phyloP scores from a whole-genome alignment of 2,797 vertebrate genomes.

The Orientallactaga sibirica region DNA sequence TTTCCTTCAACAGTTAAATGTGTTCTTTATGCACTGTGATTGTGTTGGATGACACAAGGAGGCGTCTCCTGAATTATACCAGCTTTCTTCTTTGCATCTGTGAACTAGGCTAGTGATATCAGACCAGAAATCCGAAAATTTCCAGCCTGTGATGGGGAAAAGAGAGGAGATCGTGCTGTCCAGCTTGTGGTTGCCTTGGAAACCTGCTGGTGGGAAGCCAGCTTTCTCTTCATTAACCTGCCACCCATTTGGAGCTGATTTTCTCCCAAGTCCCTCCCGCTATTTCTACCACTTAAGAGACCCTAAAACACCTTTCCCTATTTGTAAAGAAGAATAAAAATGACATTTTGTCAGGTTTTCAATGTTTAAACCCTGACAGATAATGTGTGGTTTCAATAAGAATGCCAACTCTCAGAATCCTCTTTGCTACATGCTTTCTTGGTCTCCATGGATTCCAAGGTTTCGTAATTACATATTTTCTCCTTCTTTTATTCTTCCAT shows the following conservation, averaged over 20 bases:
- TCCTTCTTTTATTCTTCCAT: not conserved
- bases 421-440: not conserved
- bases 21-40: not conserved
- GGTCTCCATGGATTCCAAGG: slow-evolving; percentile 23
- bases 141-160: slow-evolving; percentile 76
- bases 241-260: slow-evolving; percentile 84
- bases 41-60: slow-evolving; percentile 14
- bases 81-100: slow-evolving; percentile 51
- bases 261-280: slow-evolving; percentile 78
- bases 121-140: slow-evolving; percentile 71
- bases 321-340: slow-evolving; percentile 73
- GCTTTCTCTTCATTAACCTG: slow-evolving; percentile 85
- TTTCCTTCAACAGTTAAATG: not conserved
- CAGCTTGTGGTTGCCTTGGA: slow-evolving; percentile 87
- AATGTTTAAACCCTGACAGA: slow-evolving; percentile 65
- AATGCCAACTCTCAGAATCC: not conserved
- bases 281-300: slow-evolving; percentile 74
- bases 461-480: slow-evolving; percentile 37
- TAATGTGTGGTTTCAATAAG: not conserved
- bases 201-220: slow-evolving; percentile 86
- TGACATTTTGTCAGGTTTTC: slow-evolving; percentile 75
- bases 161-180: slow-evolving; percentile 84
- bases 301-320: slow-evolving; percentile 69
- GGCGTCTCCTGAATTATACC: slow-evolving; percentile 57
- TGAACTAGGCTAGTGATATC: slow-evolving; percentile 68